phyloP scores from a whole-genome alignment of 2,888 invertebrate genomes.

The Cyrtodaria siliqua region DNA sequence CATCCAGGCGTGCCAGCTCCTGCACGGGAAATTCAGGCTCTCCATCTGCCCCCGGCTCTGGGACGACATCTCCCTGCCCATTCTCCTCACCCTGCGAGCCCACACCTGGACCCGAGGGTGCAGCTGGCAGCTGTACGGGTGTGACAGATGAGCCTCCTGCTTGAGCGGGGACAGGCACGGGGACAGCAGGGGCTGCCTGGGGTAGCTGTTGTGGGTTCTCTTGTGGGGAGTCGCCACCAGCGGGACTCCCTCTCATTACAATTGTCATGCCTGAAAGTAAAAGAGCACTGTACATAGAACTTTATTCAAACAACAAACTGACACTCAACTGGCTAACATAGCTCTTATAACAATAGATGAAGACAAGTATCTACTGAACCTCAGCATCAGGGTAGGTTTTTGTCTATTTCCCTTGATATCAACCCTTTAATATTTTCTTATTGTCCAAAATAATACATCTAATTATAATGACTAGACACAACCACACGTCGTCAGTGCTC shows the following conservation, averaged over 20 bases:
- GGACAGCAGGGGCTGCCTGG: slow-evolving; percentile 38
- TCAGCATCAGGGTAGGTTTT: too few species aligned
- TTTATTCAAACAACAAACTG: too few species aligned
- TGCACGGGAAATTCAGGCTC: slow-evolving; percentile 92
- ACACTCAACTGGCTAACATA: too few species aligned
- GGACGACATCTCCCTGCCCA: slow-evolving; percentile 72
- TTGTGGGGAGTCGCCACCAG: slow-evolving; percentile 83
- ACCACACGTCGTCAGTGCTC: too few species aligned
- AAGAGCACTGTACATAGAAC: too few species aligned
- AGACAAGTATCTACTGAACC: too few species aligned
- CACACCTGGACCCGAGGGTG: slow-evolving; percentile 13
- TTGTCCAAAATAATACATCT: too few species aligned
- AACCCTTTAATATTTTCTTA: too few species aligned
- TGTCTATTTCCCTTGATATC: too few species aligned
- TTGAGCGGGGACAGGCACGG: slow-evolving; percentile 27
- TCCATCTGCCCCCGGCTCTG: slow-evolving; percentile 75
- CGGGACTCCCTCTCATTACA: slow-evolving; percentile 84
- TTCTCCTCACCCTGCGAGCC: slow-evolving; percentile 64
- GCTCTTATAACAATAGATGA: too few species aligned
- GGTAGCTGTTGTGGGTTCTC: slow-evolving; percentile 69
- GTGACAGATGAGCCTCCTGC: slow-evolving; percentile 21
- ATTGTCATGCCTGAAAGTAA: slow-evolving; percentile 81
- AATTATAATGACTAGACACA: too few species aligned
- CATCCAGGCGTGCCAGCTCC: slow-evolving; percentile 95
- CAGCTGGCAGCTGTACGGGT: slow-evolving; percentile 9